phyloP scores from a whole-genome alignment of 2,113 vertebrate species.

The Phycodurus eques region DNA sequence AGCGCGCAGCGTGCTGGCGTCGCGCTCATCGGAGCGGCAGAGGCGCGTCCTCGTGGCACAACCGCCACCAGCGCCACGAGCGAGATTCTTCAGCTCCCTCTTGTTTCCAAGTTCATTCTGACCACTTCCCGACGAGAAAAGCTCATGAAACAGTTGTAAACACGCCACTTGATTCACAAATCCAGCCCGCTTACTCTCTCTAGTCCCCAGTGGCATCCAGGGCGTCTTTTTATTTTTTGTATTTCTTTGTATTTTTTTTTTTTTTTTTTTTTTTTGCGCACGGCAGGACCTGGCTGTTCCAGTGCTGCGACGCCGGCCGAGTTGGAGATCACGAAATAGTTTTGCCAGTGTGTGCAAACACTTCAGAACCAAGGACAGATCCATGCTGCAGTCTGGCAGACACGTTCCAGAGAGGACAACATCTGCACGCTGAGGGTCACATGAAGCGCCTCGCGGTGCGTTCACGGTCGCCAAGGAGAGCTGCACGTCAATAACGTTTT shows the following conservation, averaged over 20 bases:
- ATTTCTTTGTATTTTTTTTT: too few relatives aligned
- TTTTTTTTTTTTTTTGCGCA: not conserved
- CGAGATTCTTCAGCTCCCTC: constrained; percentile 19
- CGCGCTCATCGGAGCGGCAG: constrained; percentile 28
- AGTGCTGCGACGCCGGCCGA: constrained; percentile 16
- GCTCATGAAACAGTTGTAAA: not conserved
- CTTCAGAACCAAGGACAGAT: constrained; percentile 76
- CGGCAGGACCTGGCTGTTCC: not conserved
- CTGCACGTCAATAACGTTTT: constrained; percentile 3
- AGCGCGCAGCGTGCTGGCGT: constrained; percentile 26
- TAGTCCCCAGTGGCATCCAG: not conserved
- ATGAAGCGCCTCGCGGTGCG: constrained; percentile 27
- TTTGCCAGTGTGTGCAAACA: constrained; percentile 25
- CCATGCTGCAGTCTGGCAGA: constrained; percentile 45
- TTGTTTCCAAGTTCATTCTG: constrained; percentile 35
- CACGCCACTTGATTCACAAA: not conserved
- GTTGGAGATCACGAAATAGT: constrained; percentile 44
- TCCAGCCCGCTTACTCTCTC: not conserved
- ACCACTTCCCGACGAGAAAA: constrained; percentile 24
- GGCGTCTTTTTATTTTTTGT: not conserved
- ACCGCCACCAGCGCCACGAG: not conserved
- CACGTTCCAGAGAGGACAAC: constrained; percentile 46
- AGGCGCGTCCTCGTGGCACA: constrained; percentile 16
- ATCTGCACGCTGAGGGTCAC: constrained; percentile 49
- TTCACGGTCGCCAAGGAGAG: constrained; percentile 18